A percentile compares a stretch with the other conserved stretches of the same genome.
Conservation (phyloP, 2,113 vertebrate genomes). For the Tachysurus fulvidraco region DNA sequence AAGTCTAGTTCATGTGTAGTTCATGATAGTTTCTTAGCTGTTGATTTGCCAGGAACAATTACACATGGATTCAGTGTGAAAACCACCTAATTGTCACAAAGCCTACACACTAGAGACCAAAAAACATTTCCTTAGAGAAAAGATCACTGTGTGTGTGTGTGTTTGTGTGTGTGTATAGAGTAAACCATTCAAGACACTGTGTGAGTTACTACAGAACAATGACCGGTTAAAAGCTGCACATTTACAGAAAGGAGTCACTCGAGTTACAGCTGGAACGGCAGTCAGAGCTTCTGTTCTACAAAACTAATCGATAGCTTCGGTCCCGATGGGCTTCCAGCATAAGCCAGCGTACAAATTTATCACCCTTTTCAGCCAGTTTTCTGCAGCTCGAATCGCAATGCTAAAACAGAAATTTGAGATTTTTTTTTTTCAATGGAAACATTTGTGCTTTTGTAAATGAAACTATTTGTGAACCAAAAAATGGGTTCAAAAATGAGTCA, state of each 20-base stretch:
- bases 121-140: no score
- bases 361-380: neutral
- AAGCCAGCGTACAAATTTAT: no score
- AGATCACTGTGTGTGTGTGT: no score
- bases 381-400: neutral
- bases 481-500: neutral
- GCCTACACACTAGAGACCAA: no score
- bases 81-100: no score
- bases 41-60: no score
- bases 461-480: neutral
- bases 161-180: neutral
- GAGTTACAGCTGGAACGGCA: neutral
- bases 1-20: no score
- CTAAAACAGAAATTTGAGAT: neutral
- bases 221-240: no score
- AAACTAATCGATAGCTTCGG: neutral
- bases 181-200: neutral
- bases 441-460: no score
- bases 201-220: neutral
- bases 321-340: neutral
- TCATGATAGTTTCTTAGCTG: no score
- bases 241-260: neutral
- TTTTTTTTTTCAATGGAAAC: no score
- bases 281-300: neutral
- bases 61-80: no score